A percentile compares a stretch with the other conserved stretches of the same genome.
Evolutionary conservation across 2,888 invertebrate genomes (phyloP).

Genomic region (Drepana falcataria): DNA sequence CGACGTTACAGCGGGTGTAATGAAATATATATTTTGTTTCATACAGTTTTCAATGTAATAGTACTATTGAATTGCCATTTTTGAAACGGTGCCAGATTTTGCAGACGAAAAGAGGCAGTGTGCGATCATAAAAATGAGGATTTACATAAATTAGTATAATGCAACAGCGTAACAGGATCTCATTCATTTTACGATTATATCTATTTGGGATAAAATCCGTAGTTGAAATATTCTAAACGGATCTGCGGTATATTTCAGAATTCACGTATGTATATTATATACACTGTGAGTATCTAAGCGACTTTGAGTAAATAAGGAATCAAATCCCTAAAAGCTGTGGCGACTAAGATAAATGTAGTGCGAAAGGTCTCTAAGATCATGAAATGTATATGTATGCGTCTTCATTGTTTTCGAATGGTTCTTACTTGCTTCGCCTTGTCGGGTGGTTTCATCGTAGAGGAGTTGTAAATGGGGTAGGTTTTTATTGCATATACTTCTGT

Average conservation of each 20-base stretch:
- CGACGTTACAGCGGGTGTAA: neutral
- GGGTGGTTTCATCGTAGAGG: slow-evolving; percentile 32
- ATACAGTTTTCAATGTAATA: neutral
- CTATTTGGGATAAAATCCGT: neutral
- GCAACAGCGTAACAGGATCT: neutral
- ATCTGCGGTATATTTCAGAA: too few species aligned
- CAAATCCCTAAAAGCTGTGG: too few species aligned
- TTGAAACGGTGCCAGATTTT: slow-evolving; percentile 1
- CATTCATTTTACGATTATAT: neutral
- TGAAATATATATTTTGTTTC: neutral
- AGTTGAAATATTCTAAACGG: neutral
- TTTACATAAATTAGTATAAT: slow-evolving; percentile 1
- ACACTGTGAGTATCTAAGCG: too few species aligned
- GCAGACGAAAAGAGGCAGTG: neutral
- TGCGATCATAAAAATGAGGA: slow-evolving; percentile 3
- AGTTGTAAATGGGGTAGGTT: slow-evolving; percentile 41
- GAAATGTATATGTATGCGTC: slow-evolving; percentile 17
- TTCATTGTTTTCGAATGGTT: slow-evolving; percentile 23
- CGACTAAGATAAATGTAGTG: neutral
- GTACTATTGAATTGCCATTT: neutral
- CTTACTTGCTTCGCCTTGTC: slow-evolving; percentile 28
- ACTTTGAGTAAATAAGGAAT: too few species aligned
- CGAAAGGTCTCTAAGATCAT: slow-evolving; percentile 8
- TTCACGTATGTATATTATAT: too few species aligned
- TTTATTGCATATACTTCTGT: slow-evolving; percentile 27